A percentile compares a stretch with the other conserved stretches of the same genome.
phyloP scores from a whole-genome alignment of 37 sponge, comb jelly and placozoan species.

The Sycon ciliatum region DNA sequence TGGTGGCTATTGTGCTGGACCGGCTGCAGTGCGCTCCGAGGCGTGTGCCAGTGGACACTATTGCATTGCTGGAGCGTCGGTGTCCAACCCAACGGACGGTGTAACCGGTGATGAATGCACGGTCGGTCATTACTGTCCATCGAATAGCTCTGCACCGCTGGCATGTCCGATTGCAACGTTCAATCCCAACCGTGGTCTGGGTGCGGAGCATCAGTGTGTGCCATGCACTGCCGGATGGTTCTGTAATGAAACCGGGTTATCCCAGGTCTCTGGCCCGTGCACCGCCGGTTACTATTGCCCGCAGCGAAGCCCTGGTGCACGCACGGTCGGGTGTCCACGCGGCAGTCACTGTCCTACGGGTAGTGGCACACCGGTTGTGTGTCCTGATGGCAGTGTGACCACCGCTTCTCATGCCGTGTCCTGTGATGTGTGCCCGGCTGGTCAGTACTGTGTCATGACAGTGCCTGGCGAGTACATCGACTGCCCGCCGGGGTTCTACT shows the following conservation, averaged over 20 bases:
- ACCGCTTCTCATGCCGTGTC: not conserved
- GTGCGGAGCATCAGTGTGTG: not conserved
- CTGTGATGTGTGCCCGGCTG: conserved; percentile 23
- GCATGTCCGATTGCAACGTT: not conserved
- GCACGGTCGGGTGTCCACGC: conserved; percentile 13
- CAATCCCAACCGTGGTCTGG: not conserved
- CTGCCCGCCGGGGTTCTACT: conserved; percentile 30
- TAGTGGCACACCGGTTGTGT: not conserved
- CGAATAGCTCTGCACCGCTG: not conserved
- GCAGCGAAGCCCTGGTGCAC: conserved; percentile 17
- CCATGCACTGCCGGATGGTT: not conserved
- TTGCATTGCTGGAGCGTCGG: conserved; percentile 20
- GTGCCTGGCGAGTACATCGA: not conserved
- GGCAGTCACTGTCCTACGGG: conserved; percentile 30
- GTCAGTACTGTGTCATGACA: conserved; percentile 20
- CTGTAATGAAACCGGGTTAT: not conserved
- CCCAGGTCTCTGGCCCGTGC: not conserved
- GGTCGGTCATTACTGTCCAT: conserved; percentile 23
- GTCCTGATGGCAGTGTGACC: conserved; percentile 22
- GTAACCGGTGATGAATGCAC: conserved; percentile 21
- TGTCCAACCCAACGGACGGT: conserved; percentile 21
- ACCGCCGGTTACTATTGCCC: conserved; percentile 38
- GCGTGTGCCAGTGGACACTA: conserved; percentile 20
- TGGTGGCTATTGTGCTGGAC: not conserved
- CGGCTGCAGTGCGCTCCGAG: not conserved